phyloP scores from a whole-genome alignment of 2,113 vertebrate genomes.

The Ardeotis arabs region DNA sequence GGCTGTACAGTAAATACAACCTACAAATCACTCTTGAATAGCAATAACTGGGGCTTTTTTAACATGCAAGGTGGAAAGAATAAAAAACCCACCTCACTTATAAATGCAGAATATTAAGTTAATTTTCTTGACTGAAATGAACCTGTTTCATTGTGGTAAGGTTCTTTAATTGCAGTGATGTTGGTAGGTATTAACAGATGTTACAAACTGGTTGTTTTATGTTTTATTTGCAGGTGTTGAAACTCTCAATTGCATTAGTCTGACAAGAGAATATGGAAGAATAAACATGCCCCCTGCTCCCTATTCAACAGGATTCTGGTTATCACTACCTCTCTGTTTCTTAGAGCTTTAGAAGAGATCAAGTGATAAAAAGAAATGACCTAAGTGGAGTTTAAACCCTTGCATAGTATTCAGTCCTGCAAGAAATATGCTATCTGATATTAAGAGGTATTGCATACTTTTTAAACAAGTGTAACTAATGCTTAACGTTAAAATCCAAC shows the following conservation, averaged over 20 bases:
- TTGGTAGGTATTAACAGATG: neutral
- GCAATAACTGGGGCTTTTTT: neutral
- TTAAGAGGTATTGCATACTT: neutral
- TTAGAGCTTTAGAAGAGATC: neutral
- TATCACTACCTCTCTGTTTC: neutral
- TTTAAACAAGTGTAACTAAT: neutral
- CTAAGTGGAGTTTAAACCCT: neutral
- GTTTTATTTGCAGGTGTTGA: conserved; percentile 38
- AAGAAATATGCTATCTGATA: neutral
- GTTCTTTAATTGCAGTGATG: neutral
- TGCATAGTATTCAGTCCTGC: neutral
- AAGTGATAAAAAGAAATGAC: neutral
- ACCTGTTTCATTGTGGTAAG: neutral
- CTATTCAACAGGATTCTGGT: neutral
- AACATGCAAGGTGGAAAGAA: neutral
- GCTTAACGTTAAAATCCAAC: neutral
- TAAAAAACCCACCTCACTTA: neutral
- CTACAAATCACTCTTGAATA: neutral
- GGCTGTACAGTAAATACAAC: neutral
- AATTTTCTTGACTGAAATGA: neutral
- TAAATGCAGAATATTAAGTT: neutral
- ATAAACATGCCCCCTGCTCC: neutral
- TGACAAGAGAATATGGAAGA: conserved; percentile 15
- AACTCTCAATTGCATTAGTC: neutral
- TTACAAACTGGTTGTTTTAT: neutral